Evolutionary conservation across 2,113 vertebrate genomes (phyloP), one percentile per base, ranked within the genome.

Genomic region (Sciurus niger): DNA sequence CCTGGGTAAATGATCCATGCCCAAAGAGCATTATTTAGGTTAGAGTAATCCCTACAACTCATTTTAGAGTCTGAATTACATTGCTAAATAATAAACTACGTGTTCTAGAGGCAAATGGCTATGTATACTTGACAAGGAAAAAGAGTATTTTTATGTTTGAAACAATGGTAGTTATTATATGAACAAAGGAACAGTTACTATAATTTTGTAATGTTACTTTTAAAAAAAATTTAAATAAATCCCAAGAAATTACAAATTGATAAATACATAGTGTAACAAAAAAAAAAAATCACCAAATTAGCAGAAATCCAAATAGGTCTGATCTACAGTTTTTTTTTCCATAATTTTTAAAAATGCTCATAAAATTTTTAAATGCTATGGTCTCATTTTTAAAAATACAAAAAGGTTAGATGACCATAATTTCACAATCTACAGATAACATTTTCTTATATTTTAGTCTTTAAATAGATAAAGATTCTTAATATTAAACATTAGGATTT

Each of bases 81-180:
- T 0, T 80, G 84, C 30, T 60, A 79, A 48, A 70, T 58, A 76
- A 58, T 24, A 73, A 91, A 67, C 30, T 12, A 79, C 32, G 88
- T 34, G 20, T 53, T 48, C 37, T 24, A 76, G 74, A 83, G 60
- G 84, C 24, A 73, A 84, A 65, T 37, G 20, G 68, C 48, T 89
- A 58, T 20, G 4, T 34, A 58, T 40, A 37, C 40, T 43, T 51
- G 68, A 93, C 48, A 53, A 73, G 5, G 32, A 48, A 85, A 91
- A 92, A 82, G 0, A 78, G 43, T 20, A 43, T 70, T 89, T 95
- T 76, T 43, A 60, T n/a, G 58, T n/a, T 92, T 96, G n/a, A 89
- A 73, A 76, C 2, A 8, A 88, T 0, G 60, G 55, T 25, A 74
- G 32, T 77, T 58, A 70, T 51, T 76, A 24, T 43, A 80, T 68